These are phyloP conservation scores for Rhyacophila evoluta DNA, from an alignment of 2,888 invertebrate species.

Conservation along the genomic window DNA sequence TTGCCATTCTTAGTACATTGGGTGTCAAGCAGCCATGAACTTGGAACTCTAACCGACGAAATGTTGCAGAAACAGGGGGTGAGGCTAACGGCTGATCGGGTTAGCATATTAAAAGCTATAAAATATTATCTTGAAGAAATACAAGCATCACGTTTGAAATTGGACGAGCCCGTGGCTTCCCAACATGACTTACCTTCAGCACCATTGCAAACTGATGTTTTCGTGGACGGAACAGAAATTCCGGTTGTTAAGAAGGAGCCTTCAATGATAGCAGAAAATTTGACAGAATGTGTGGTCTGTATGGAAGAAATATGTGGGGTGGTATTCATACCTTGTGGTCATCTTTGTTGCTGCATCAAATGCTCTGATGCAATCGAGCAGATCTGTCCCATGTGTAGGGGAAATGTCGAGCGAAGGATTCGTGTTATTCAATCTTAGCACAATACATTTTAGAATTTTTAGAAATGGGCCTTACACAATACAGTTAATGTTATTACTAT, in stretches of 20 bases:
- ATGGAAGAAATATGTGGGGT: constrained; percentile 79
- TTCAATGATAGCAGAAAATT: constrained; percentile 20
- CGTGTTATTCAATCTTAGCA: constrained; percentile 70
- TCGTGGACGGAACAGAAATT: constrained; percentile 56
- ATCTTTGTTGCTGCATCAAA: constrained; percentile 82
- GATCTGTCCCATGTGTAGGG: constrained; percentile 85
- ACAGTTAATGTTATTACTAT: not conserved
- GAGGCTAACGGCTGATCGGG: constrained; percentile 69
- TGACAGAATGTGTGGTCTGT: constrained; percentile 85
- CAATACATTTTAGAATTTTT: not conserved
- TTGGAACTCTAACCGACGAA: constrained; percentile 69
- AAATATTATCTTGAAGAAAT: constrained; percentile 69
- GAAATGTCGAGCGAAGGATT: constrained; percentile 76
- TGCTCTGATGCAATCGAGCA: constrained; percentile 74
- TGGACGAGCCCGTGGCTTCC: not conserved
- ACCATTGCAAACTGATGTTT: constrained; percentile 58
- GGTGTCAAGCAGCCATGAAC: constrained; percentile 67
- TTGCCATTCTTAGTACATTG: constrained; percentile 79
- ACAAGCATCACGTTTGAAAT: constrained; percentile 57
- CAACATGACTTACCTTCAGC: constrained; percentile 27
- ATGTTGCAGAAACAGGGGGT: constrained; percentile 73
- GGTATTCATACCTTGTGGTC: constrained; percentile 89
- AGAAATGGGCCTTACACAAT: constrained; percentile 12
- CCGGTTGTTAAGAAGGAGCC: constrained; percentile 56
- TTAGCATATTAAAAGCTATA: constrained; percentile 74